phyloP scores from a whole-genome alignment of 2,888 invertebrate species.

The Quadroppia sp. region DNA sequence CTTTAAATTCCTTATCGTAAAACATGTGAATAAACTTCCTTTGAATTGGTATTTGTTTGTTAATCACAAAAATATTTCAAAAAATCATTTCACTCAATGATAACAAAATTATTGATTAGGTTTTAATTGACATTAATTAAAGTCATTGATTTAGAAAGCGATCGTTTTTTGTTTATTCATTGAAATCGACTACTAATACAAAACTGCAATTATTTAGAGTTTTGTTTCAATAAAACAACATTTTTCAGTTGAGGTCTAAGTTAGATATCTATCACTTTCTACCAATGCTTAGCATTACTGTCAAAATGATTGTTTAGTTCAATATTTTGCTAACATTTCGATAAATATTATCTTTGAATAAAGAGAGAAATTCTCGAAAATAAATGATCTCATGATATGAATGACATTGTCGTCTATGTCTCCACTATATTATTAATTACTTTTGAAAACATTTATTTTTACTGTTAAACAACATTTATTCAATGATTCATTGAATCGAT shows the following conservation, averaged over 20 bases:
- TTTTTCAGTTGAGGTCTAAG: no score
- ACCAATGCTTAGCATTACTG: not conserved
- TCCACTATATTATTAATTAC: not conserved
- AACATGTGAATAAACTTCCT: not conserved
- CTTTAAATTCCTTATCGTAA: not conserved
- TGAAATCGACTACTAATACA: not conserved
- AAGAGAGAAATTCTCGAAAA: not conserved
- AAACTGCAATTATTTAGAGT: not conserved
- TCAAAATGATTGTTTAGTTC: not conserved
- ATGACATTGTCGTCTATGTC: not conserved
- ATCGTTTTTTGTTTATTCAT: not conserved
- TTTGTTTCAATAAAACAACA: not conserved
- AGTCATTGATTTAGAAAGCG: not conserved
- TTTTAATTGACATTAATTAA: not conserved
- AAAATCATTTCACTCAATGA: not conserved
- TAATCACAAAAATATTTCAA: not conserved
- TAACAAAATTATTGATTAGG: not conserved
- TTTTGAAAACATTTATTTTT: not conserved
- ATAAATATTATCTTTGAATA: conserved; percentile 21
- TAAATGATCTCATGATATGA: conserved; percentile 16
- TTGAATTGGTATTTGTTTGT: not conserved
- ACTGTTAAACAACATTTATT: not conserved
- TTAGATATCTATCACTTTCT: not conserved
- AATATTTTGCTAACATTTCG: conserved; percentile 9
- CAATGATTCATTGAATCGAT: not conserved